A percentile compares a stretch with the other conserved stretches of the same genome.
phyloP scores from a whole-genome alignment of 2,113 vertebrate genomes.

The Ahaetulla prasina region DNA sequence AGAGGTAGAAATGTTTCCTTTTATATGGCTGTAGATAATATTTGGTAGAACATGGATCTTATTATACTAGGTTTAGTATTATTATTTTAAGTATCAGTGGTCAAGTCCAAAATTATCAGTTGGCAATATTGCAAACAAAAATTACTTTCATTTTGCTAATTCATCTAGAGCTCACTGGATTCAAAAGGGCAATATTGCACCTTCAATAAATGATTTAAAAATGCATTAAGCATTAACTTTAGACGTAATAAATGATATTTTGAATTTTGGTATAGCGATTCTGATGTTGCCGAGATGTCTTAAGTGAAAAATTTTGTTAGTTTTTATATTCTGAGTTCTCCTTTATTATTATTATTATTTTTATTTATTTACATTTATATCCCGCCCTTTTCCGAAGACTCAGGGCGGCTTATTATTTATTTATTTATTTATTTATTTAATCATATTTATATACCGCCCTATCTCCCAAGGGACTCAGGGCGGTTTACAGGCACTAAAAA shows the following conservation, averaged over 20 bases:
- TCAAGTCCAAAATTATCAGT: slow-evolving; percentile 63
- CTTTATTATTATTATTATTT: no score
- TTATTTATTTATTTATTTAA: no score
- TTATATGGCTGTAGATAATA: slow-evolving; percentile 78
- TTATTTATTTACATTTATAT: no score
- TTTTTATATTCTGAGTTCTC: neutral
- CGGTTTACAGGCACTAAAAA: no score
- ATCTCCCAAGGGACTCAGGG: no score
- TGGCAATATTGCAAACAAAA: slow-evolving; percentile 35
- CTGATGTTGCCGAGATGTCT: neutral
- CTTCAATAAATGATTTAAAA: neutral
- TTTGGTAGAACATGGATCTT: slow-evolving; percentile 67
- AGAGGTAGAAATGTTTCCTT: slow-evolving; percentile 91
- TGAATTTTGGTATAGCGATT: neutral
- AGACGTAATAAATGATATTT: neutral
- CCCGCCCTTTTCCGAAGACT: no score
- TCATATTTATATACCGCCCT: no score
- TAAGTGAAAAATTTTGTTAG: neutral
- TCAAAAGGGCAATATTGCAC: slow-evolving; percentile 16
- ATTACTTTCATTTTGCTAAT: slow-evolving; percentile 41
- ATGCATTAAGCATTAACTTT: neutral
- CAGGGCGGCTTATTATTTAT: no score
- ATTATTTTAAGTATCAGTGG: slow-evolving; percentile 64
- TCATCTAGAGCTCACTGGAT: slow-evolving; percentile 64
- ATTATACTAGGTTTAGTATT: slow-evolving; percentile 44